These are phyloP conservation scores for Zoanthus gigantus DNA, from an alignment of 92 coral and sea anemone genomes.

Conservation along the genomic window DNA sequence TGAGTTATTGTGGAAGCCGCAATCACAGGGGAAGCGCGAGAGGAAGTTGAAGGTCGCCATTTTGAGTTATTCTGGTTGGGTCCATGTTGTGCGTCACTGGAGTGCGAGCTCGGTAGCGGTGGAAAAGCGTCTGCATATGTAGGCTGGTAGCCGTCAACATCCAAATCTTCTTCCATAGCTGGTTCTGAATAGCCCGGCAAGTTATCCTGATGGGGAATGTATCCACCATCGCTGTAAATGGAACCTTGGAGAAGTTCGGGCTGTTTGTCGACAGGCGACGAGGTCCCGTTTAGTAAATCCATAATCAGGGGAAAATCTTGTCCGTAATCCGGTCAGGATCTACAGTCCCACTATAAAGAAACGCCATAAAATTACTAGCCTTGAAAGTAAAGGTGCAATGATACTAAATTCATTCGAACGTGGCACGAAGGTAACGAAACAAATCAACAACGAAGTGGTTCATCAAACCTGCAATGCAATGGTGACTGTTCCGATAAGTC, in stretches of 20 bases:
- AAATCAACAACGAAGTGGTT: background rate
- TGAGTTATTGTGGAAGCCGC: constrained; percentile 91
- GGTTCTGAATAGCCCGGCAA: constrained; percentile 52
- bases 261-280: constrained; percentile 60
- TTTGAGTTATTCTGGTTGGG: constrained; percentile 65
- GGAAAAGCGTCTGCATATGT: constrained; percentile 99
- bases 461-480: constrained; percentile 87
- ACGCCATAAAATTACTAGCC: constrained; percentile 13
- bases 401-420: constrained; percentile 20
- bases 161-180: constrained; percentile 69
- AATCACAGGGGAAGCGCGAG: constrained; percentile 75
- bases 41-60: constrained; percentile 70
- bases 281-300: constrained; percentile 86
- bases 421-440: background rate
- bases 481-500: constrained; percentile 95
- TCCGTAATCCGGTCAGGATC: constrained; percentile 99
- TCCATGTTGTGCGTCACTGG: constrained; percentile 75
- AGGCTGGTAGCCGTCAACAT: constrained; percentile 94
- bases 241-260: constrained; percentile 80
- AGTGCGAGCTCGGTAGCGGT: constrained; percentile 87
- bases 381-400: background rate
- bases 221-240: constrained; percentile 82
- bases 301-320: constrained; percentile 84
- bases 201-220: constrained; percentile 70
- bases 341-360: constrained; percentile 92